Conservation (phyloP, 1,140 invertebrate species). For the Apis cerana region DNA sequence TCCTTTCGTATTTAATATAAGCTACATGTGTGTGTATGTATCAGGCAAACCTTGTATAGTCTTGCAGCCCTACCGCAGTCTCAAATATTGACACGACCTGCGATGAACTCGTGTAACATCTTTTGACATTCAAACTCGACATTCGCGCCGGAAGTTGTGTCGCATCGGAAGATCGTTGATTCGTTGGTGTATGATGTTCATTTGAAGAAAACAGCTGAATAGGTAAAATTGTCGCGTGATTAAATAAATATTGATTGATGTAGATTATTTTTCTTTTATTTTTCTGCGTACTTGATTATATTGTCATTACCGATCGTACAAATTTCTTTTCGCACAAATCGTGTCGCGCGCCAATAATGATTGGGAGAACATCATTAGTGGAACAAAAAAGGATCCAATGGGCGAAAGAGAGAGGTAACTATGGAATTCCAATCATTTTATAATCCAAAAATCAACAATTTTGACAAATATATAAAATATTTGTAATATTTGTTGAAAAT, state of each 20-base stretch:
- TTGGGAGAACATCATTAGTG: constrained; percentile 83
- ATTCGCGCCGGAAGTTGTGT: constrained; percentile 26
- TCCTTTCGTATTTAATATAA: constrained; percentile 33
- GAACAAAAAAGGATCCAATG: constrained; percentile 89
- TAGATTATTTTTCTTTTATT: constrained; percentile 42
- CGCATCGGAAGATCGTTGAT: constrained; percentile 15
- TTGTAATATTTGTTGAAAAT: not conserved
- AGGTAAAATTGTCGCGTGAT: constrained; percentile 43
- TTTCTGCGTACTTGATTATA: constrained; percentile 22
- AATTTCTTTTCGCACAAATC: constrained; percentile 34
- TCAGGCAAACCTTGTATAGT: constrained; percentile 37
- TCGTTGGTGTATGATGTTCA: not conserved
- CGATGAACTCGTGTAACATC: constrained; percentile 45
- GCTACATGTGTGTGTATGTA: constrained; percentile 16
- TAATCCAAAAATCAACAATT: not conserved
- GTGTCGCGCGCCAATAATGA: constrained; percentile 63
- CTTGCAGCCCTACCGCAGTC: constrained; percentile 53
- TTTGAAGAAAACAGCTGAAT: constrained; percentile 5
- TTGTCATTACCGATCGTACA: constrained; percentile 27
- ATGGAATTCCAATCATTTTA: not conserved
- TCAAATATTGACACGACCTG: constrained; percentile 67
- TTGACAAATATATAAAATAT: not conserved
- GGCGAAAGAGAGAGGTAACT: constrained; percentile 87
- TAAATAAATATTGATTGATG: constrained; percentile 21
- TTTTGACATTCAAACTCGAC: constrained; percentile 5